Evolutionary conservation across 2,797 vertebrate species (phyloP).

Genomic region (Pseudocheirus occidentalis): DNA sequence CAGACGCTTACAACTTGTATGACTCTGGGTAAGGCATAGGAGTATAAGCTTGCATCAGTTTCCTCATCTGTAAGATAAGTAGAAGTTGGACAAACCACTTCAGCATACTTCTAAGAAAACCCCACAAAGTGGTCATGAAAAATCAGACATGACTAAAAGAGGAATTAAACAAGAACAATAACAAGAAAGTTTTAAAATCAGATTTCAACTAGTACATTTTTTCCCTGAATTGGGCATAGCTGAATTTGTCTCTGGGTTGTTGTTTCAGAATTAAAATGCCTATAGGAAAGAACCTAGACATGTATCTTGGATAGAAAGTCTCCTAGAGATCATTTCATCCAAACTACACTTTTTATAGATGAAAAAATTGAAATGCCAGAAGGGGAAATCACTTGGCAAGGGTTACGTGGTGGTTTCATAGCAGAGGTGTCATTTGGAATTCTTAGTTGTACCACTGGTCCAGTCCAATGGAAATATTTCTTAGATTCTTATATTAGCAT

Average conservation of each 20-base stretch:
- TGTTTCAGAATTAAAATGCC: background rate
- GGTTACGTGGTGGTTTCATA: background rate
- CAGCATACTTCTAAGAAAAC: background rate
- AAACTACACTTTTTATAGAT: background rate
- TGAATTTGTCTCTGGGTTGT: background rate
- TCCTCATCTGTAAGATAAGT: background rate
- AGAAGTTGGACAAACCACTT: background rate
- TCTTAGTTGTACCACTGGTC: background rate
- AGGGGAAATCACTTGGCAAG: background rate
- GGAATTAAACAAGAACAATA: background rate
- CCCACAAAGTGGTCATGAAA: background rate
- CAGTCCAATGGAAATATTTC: background rate
- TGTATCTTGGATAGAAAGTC: background rate
- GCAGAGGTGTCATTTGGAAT: background rate
- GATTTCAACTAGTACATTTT: background rate
- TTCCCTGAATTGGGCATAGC: background rate
- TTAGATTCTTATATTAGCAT: background rate
- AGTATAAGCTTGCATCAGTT: too few species aligned
- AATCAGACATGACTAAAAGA: background rate
- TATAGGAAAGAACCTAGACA: background rate
- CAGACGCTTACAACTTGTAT: background rate
- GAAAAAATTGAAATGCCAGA: background rate
- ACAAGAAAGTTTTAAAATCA: background rate
- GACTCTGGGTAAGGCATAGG: background rate
- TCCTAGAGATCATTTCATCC: background rate